Evolutionary conservation across 2,888 invertebrate genomes (phyloP), one percentile per base, ranked within the genome.

Genomic region (Diarsia brunnea): DNA sequence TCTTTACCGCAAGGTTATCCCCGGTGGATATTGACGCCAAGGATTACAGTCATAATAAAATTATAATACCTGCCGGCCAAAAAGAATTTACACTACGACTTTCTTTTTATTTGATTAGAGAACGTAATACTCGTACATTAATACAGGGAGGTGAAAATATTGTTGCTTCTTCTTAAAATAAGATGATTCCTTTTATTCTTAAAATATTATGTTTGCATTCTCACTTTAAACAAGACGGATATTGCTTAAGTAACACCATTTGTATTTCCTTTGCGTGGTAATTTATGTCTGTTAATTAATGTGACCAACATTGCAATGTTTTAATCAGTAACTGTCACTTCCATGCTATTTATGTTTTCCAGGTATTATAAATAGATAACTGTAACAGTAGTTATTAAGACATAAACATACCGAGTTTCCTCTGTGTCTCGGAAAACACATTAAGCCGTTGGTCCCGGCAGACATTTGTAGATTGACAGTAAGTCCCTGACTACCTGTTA

Each of bases 11-110:
- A 45, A 60, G 64, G 73, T 60, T 73, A 69, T 55, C 21, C n/a
- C 24, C 64, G 49, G 31, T 45, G n/a, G 45, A 53, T 72, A 55
- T 58, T 63, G 65, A 68, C 64, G n/a, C 64, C 72, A 61, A 75
- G 74, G 65, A 86, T 79, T 76, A 79, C 12, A 45, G 63, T 24
- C 61, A 78, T 78, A 66, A 72, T 78, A 78, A 72, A 75, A 84
- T 78, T 73, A 73, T 69, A 71, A 75, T 78, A 49, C 43, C 16
- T 8, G 16, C 53, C 14, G 27, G 55, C 38, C 63, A 49, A 71
- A 75, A 72, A 69, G 63, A 70, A 12, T 73, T 78, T 58, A 60
- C 10, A 38, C 38, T 38, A 38, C 38, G 38, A 38, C 38, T 38
- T 38, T 38, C 7, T 38, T 38, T 38, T 38, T 38, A 73, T 61